Evolutionary conservation across 2,888 invertebrate genomes (phyloP).

Genomic region (Rhopalosiphum nymphaeae): DNA sequence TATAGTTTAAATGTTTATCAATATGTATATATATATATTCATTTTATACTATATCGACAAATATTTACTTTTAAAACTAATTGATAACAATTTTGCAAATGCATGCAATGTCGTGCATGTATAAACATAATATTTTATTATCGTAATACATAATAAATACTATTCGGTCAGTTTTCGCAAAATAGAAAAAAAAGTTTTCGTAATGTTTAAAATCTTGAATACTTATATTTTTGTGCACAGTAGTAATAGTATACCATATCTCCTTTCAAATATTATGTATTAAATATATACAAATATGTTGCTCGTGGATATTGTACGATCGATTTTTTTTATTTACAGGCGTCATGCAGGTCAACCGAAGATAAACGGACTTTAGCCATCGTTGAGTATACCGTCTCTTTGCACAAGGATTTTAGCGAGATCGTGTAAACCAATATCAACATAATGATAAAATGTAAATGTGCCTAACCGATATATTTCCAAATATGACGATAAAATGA

Average conservation of each 20-base stretch:
- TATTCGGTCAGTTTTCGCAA: too few relatives aligned
- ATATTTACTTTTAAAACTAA: neutral
- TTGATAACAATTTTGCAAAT: neutral
- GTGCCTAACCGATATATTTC: neutral
- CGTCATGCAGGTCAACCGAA: neutral
- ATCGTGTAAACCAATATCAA: neutral
- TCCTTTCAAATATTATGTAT: neutral
- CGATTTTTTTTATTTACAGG: neutral
- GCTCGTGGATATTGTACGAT: neutral
- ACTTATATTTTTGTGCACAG: too few relatives aligned
- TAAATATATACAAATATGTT: neutral
- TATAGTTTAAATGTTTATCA: too few relatives aligned
- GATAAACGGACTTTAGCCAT: conserved; percentile 30
- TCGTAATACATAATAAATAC: too few relatives aligned
- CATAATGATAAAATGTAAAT: neutral
- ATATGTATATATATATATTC: too few relatives aligned
- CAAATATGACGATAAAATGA: neutral
- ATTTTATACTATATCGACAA: too few relatives aligned
- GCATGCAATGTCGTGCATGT: too few relatives aligned
- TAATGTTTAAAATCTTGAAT: too few relatives aligned
- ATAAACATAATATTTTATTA: too few relatives aligned
- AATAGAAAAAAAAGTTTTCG: too few relatives aligned
- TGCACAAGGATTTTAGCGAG: neutral
- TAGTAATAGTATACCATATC: neutral
- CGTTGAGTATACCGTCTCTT: conserved; percentile 45